Percentiles rank a stretch among this genome's conserved stretches.
These are phyloP conservation scores for Rhinolophus sinicus DNA, from an alignment of 2,113 vertebrate species.

Conservation along the genomic window DNA sequence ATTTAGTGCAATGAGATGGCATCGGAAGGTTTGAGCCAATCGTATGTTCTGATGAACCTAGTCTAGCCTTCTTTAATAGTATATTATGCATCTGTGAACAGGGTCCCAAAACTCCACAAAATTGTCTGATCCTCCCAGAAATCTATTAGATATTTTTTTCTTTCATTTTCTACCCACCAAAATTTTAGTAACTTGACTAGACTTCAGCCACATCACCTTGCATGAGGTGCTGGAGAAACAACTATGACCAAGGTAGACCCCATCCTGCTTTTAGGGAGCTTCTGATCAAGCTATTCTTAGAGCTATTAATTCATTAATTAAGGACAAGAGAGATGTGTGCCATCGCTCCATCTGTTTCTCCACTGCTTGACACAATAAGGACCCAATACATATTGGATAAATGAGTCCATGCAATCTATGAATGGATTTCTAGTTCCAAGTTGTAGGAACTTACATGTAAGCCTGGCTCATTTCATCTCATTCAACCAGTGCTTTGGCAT, in stretches of 20 bases:
- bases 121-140: neutral
- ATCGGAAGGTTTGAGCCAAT: neutral
- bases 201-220: neutral
- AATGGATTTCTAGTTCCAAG: neutral
- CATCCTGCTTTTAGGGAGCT: neutral
- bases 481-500: neutral
- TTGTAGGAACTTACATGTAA: neutral
- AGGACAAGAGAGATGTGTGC: neutral
- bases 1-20: neutral
- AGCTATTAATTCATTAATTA: neutral
- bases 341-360: neutral
- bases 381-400: neutral
- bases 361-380: neutral
- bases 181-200: neutral
- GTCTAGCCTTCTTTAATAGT: neutral
- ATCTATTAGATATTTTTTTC: neutral
- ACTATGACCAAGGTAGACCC: rapidly evolving
- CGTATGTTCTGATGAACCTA: neutral
- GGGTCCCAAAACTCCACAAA: neutral
- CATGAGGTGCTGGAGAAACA: neutral
- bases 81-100: neutral
- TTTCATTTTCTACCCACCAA: neutral
- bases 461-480: neutral
- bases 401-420: neutral
- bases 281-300: neutral